A percentile compares a stretch with the other conserved stretches of the same genome.
phyloP scores from a whole-genome alignment of 92 coral and sea anemone species.

The Zoanthus sansibaricus region DNA sequence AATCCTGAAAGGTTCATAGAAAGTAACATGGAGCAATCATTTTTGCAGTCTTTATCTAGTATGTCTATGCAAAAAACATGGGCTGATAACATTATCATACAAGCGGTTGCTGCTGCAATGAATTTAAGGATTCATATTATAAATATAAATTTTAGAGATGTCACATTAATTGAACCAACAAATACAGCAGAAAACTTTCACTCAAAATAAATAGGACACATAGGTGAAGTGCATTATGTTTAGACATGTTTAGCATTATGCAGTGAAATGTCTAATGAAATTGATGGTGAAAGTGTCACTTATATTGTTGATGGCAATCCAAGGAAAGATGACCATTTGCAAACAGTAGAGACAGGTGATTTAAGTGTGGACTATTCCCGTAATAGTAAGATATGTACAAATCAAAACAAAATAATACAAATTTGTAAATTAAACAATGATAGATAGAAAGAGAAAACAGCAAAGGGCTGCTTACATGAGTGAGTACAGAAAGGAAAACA shows the following conservation, averaged over 20 bases:
- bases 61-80: too few relatives aligned
- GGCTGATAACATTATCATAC: constrained; percentile 37
- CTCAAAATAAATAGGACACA: constrained; percentile 62
- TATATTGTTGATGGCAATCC: neutral
- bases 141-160: constrained; percentile 49
- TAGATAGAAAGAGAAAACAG: constrained; percentile 54
- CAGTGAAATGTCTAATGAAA: neutral
- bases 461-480: constrained; percentile 59
- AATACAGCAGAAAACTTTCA: constrained; percentile 49
- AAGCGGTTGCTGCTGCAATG: constrained; percentile 42
- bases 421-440: constrained; percentile 24
- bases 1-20: too few relatives aligned
- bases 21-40: constrained; percentile 52
- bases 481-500: constrained; percentile 54
- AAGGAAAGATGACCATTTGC: constrained; percentile 8
- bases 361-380: neutral
- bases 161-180: constrained; percentile 63
- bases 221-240: constrained; percentile 71
- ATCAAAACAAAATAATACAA: neutral
- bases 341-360: neutral
- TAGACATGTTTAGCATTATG: constrained; percentile 45
- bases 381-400: too few relatives aligned
- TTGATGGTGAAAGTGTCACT: constrained; percentile 3
- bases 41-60: constrained; percentile 50
- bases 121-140: constrained; percentile 36